Evolutionary conservation across 2,797 vertebrate species (phyloP).

Genomic region (Pygocentrus nattereri): DNA sequence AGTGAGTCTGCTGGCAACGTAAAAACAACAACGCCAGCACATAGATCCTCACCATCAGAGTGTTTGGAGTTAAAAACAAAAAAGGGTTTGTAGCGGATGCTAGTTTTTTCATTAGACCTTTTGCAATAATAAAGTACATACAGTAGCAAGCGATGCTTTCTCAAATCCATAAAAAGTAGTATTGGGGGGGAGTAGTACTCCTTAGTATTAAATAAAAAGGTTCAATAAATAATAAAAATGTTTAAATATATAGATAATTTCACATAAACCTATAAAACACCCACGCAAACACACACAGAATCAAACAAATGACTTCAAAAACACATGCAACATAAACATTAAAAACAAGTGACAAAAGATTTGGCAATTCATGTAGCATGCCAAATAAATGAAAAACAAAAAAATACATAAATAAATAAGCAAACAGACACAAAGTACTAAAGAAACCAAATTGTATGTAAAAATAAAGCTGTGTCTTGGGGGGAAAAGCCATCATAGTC

Average conservation of each 20-base stretch:
- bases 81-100: neutral
- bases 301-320: constrained; percentile 9
- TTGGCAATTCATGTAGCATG: constrained; percentile 78
- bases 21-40: constrained; percentile 30
- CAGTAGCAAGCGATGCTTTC: constrained; percentile 71
- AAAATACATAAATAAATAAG: constrained; percentile 41
- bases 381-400: constrained; percentile 54
- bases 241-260: constrained; percentile 75
- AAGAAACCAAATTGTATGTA: constrained; percentile 58
- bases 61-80: constrained; percentile 34
- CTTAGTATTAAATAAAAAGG: constrained; percentile 75
- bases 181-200: constrained; percentile 83
- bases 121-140: constrained; percentile 57
- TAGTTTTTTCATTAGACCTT: constrained; percentile 25
- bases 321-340: constrained; percentile 38
- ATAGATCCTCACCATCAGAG: neutral
- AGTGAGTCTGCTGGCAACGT: constrained; percentile 18
- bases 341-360: constrained; percentile 67
- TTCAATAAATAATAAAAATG: constrained; percentile 74
- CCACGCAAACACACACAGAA: constrained; percentile 44
- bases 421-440: constrained; percentile 63
- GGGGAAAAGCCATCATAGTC: constrained; percentile 66
- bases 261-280: constrained; percentile 63
- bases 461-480: constrained; percentile 78
- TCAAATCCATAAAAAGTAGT: constrained; percentile 75